Evolutionary conservation across 1,140 invertebrate species (phyloP).

Genomic region (Stegodyphus mimosarum): DNA sequence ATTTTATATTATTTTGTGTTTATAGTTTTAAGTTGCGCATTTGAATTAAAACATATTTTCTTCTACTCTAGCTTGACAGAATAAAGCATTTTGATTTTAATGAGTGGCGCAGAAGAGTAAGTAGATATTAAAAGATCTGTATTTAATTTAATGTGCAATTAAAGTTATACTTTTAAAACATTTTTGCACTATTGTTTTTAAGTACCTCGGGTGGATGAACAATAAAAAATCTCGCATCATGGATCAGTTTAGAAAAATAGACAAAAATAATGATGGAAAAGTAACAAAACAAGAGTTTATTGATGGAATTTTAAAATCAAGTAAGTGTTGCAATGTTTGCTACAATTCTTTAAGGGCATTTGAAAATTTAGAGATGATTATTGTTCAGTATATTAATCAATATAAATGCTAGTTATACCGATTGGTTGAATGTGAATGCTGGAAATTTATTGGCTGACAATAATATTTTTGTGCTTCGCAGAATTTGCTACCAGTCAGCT

Average conservation of each 20-base stretch:
- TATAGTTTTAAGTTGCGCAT: too few species aligned
- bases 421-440: neutral
- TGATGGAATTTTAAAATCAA: slow-evolving; percentile 96
- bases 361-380: neutral
- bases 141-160: neutral
- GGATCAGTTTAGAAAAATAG: slow-evolving; percentile 98
- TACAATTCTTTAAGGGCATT: neutral
- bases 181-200: slow-evolving; percentile 17
- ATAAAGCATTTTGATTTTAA: slow-evolving; percentile 99
- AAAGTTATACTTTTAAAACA: neutral
- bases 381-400: neutral
- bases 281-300: slow-evolving; percentile 97
- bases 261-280: slow-evolving; percentile 95
- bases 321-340: slow-evolving; percentile 70
- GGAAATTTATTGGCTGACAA: neutral
- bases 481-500: slow-evolving; percentile 96
- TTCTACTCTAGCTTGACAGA: slow-evolving; percentile 75
- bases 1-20: too few species aligned
- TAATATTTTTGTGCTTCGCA: slow-evolving; percentile 67
- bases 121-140: neutral
- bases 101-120: slow-evolving; percentile 89
- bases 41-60: too few species aligned
- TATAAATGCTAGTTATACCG: neutral
- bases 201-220: slow-evolving; percentile 98
- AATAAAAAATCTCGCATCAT: slow-evolving; percentile 98